A percentile compares a stretch with the other conserved stretches of the same genome.
Conservation (phyloP, 2,888 invertebrate species). For the Deilephila porcellus region DNA sequence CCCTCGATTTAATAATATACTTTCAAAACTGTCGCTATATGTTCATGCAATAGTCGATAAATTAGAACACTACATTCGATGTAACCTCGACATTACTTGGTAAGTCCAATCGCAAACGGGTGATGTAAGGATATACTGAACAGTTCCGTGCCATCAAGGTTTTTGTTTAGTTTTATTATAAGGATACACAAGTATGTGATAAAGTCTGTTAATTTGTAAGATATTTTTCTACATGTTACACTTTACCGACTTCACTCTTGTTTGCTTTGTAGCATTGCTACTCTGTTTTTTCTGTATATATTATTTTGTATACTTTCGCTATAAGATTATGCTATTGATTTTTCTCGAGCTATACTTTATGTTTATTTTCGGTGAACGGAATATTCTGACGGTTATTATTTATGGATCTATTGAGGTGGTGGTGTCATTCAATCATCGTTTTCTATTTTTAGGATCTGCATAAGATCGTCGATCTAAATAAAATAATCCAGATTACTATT, state of each 20-base stretch:
- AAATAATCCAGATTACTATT: too few relatives aligned
- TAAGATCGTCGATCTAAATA: too few relatives aligned
- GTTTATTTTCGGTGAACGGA: constrained; percentile 58
- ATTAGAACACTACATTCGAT: neutral
- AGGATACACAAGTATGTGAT: constrained; percentile 78
- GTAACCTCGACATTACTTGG: constrained; percentile 1
- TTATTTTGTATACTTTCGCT: constrained; percentile 41
- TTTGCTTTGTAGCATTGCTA: constrained; percentile 71
- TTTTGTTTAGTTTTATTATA: constrained; percentile 44
- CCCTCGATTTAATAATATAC: neutral
- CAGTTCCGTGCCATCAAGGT: constrained; percentile 34
- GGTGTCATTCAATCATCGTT: neutral
- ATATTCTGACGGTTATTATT: constrained; percentile 35
- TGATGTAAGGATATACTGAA: constrained; percentile 19
- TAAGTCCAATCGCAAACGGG: constrained; percentile 12
- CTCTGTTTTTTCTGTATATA: constrained; percentile 51
- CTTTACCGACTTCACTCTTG: constrained; percentile 37
- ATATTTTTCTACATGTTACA: constrained; percentile 45
- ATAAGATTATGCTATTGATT: constrained; percentile 48
- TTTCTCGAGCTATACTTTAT: constrained; percentile 56
- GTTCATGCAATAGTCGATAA: neutral
- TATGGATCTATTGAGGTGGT: constrained; percentile 49
- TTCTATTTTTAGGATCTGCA: neutral
- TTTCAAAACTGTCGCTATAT: too few relatives aligned
- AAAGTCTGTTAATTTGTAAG: constrained; percentile 43